These are phyloP conservation scores for Eilema sororculum DNA, from an alignment of 2,888 invertebrate species.

Conservation along the genomic window DNA sequence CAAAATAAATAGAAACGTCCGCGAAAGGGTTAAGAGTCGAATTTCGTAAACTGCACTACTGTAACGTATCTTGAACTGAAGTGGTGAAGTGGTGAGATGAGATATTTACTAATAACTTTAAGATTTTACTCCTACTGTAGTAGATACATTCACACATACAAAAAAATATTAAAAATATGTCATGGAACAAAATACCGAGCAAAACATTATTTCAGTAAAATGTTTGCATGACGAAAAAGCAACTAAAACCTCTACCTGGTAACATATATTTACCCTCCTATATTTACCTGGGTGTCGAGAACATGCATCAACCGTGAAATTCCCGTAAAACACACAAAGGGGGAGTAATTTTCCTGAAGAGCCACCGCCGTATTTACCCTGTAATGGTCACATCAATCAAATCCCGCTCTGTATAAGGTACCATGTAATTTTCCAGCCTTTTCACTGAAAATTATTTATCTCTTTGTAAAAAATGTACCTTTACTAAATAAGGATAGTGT, in stretches of 20 bases:
- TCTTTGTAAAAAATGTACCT: neutral
- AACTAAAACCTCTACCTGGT: conserved; percentile 25
- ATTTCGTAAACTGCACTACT: no score
- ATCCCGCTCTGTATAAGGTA: conserved; percentile 32
- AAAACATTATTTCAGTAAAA: conserved; percentile 19
- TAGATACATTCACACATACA: neutral
- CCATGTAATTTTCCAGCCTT: conserved; percentile 37
- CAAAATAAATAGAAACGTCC: no score
- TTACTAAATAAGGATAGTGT: neutral
- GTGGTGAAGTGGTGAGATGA: no score
- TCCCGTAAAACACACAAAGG: conserved; percentile 36
- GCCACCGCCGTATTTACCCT: conserved; percentile 40
- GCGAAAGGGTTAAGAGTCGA: no score
- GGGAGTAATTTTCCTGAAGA: conserved; percentile 36
- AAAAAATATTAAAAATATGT: neutral
- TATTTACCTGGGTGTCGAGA: conserved; percentile 31
- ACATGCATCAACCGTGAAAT: conserved; percentile 33
- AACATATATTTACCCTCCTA: conserved; percentile 26
- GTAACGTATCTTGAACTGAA: no score
- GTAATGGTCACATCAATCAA: conserved; percentile 51
- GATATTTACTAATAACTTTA: no score
- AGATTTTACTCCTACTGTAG: no score
- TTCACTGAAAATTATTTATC: conserved; percentile 27
- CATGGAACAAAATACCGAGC: neutral
- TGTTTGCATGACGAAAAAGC: conserved; percentile 7